These are phyloP conservation scores for Psilanteris sp. DNA, from an alignment of 1,140 invertebrate genomes.

Conservation along the genomic window DNA sequence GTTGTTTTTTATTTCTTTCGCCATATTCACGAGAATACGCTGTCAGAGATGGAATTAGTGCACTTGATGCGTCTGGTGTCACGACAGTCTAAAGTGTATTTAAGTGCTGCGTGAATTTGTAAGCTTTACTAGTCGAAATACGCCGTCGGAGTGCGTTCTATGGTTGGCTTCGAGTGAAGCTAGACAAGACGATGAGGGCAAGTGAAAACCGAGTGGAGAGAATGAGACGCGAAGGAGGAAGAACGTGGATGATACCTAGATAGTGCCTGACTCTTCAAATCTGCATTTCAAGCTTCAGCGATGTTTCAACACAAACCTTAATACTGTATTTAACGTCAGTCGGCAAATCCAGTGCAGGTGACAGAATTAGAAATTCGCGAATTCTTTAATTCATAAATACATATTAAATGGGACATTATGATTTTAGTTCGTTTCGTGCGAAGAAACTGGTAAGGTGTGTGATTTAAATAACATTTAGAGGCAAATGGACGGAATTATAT, in stretches of 20 bases:
- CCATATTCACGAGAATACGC: too few species aligned
- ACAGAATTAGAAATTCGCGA: too few species aligned
- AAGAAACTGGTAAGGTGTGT: too few species aligned
- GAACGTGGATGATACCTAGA: conserved; percentile 42
- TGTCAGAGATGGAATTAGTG: too few species aligned
- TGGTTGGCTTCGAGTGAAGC: conserved; percentile 28
- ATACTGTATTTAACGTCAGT: conserved; percentile 33
- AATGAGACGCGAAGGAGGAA: conserved; percentile 7
- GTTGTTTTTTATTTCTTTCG: too few species aligned
- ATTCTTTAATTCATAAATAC: too few species aligned
- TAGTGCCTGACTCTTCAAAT: conserved; percentile 72
- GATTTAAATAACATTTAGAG: too few species aligned
- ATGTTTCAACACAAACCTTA: conserved; percentile 55
- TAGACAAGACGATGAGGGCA: conserved; percentile 56
- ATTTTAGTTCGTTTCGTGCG: too few species aligned
- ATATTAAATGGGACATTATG: too few species aligned
- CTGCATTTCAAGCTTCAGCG: conserved; percentile 76
- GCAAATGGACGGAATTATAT: too few species aligned
- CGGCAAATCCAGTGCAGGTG: too few species aligned
- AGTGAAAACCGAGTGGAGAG: conserved; percentile 60
- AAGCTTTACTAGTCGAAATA: conserved; percentile 43
- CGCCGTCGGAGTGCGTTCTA: conserved; percentile 46
- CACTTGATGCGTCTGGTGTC: conserved; percentile 1
- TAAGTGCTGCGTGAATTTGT: conserved; percentile 71
- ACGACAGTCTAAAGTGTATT: conserved; percentile 64